Evolutionary conservation across 2,888 invertebrate genomes (phyloP), one percentile per base, ranked within the genome.

Genomic region (Carcina quercana): DNA sequence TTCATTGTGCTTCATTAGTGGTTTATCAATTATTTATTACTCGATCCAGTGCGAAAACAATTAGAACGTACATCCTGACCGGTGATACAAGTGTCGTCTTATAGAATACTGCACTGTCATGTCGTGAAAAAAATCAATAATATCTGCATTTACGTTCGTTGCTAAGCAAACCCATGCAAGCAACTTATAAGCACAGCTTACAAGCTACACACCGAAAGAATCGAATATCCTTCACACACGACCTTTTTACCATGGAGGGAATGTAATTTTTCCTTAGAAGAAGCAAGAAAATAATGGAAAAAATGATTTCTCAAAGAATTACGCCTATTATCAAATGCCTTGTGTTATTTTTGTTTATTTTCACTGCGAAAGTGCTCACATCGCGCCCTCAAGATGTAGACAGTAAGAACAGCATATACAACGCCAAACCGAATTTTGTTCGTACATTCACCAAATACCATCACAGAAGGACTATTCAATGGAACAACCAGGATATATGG

Each of bases 381-480:
- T 74, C 83, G 24, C 61, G 74, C 10, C 79, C 83, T 8, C 76
- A 78, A 43, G 82, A 82, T 34, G 65, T 70, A 20, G 74, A 82
- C 25, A 39, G 56, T 1, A 61, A 57, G 35, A 78, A 78, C 45
- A 64, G 58, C 10, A 76, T 80, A 38, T 75, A 79, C 20, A 71
- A 74, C 14, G 45, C 56, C 8, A 83, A 76, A 44, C 70, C 80
- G 1, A 71, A 76, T 42, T 83, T 78, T 48, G 79, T 82, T n/a
- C 62, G 83, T 26, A 79, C 80, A 3, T 83, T 82, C 41, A 82
- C 79, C 1, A 83, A 82, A 56, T 79, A 82, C 32, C 83, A 82
- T 21, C 83, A 83, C 34, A 70, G 78, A 45, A 61, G 83, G 35
- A 75, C 76, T 12, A 76, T 67, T 34, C 76, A 74, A 22, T 70